Conservation (phyloP, 64 coral and sea anemone genomes). For the Exaiptasia diaphana region DNA sequence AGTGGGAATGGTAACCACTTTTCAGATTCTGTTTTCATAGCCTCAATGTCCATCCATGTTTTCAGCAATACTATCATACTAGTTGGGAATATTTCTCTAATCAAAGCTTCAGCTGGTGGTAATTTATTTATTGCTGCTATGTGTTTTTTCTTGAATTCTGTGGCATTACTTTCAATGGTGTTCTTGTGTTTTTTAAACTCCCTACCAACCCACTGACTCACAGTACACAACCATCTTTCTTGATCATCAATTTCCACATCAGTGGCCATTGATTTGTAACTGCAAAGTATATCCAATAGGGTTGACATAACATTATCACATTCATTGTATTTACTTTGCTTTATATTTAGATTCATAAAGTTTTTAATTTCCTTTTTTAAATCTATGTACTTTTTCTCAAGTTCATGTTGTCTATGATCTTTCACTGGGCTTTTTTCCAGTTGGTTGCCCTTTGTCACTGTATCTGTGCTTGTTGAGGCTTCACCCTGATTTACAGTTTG, state of each 20-base stretch:
- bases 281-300: conserved; percentile 6
- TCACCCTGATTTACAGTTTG: too few relatives aligned
- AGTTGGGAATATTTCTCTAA: conserved; percentile 71
- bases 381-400: too few relatives aligned
- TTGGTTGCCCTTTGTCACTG: too few relatives aligned
- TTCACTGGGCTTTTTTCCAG: background rate
- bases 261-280: conserved; percentile 20
- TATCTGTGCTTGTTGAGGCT: too few relatives aligned
- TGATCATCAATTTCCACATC: background rate
- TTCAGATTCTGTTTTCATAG: conserved; percentile 2
- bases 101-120: conserved; percentile 51
- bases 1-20: conserved; percentile 50
- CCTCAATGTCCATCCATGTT: conserved; percentile 55
- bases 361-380: too few relatives aligned
- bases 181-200: conserved; percentile 58
- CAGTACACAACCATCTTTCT: conserved; percentile 20
- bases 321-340: too few relatives aligned
- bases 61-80: conserved; percentile 68
- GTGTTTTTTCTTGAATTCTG: conserved; percentile 76
- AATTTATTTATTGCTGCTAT: conserved; percentile 81
- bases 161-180: conserved; percentile 51
- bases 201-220: conserved; percentile 63
- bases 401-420: too few relatives aligned
- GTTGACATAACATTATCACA: background rate
- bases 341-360: too few relatives aligned